A percentile compares a stretch with the other conserved stretches of the same genome.
Evolutionary conservation across 2,888 invertebrate genomes (phyloP).

Genomic region (Drosophila maculinotata): DNA sequence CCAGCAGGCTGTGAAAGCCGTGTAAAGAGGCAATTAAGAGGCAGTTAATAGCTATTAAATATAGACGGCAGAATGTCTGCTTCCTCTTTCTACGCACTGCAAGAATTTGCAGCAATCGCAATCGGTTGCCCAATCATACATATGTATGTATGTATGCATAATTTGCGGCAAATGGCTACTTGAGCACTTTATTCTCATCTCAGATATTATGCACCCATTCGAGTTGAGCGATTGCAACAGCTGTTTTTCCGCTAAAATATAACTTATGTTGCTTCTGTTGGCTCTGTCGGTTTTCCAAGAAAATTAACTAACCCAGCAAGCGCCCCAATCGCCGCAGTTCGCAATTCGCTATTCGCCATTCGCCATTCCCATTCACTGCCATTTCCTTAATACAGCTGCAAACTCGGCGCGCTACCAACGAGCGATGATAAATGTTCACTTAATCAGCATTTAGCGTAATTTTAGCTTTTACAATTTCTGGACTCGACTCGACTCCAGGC

Average conservation of each 20-base stretch:
- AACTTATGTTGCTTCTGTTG: constrained; percentile 68
- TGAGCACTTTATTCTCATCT: constrained; percentile 16
- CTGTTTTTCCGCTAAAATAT: constrained; percentile 56
- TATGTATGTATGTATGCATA: not conserved
- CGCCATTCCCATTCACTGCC: constrained; percentile 29
- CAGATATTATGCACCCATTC: constrained; percentile 35
- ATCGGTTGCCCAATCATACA: not conserved
- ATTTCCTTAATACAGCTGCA: constrained; percentile 76
- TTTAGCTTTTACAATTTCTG: constrained; percentile 83
- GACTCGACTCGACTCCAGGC: constrained; percentile 27
- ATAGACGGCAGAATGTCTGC: too few relatives aligned
- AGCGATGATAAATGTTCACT: constrained; percentile 85
- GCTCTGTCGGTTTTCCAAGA: constrained; percentile 72
- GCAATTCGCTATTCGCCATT: constrained; percentile 7
- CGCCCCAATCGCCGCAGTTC: constrained; percentile 6
- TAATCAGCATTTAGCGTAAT: constrained; percentile 85
- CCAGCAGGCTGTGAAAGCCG: not conserved
- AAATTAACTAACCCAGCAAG: constrained; percentile 73
- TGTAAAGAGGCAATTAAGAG: not conserved
- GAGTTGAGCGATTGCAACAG: constrained; percentile 45
- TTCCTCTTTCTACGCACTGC: not conserved
- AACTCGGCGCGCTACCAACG: constrained; percentile 52
- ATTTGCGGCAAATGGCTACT: constrained; percentile 9
- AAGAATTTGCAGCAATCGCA: not conserved
- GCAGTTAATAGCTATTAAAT: too few relatives aligned